phyloP scores from a whole-genome alignment of 2,113 vertebrate genomes.

The Puffinus mauretanicus region DNA sequence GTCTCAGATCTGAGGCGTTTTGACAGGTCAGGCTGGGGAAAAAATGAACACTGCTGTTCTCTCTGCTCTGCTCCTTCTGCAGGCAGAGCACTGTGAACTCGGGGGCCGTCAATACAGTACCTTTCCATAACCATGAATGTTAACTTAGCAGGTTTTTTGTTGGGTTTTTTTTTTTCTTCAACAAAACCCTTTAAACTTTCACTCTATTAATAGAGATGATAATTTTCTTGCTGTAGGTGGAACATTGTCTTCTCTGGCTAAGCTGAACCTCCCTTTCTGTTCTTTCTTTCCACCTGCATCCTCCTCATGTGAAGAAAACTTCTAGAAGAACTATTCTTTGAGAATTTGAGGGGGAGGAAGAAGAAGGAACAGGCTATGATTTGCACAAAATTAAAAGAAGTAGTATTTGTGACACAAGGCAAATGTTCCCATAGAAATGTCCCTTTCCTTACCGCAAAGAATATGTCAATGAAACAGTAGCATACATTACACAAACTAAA shows the following conservation, averaged over 20 bases:
- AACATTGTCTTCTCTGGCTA: background rate
- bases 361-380: background rate
- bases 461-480: background rate
- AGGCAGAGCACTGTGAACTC: background rate
- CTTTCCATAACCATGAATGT: background rate
- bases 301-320: background rate
- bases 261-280: background rate
- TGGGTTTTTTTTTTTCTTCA: background rate
- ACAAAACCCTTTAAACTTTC: background rate
- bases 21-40: background rate
- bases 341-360: conserved; percentile 19
- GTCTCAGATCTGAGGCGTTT: background rate
- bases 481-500: background rate
- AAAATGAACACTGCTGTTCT: rapidly evolving
- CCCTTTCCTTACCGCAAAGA: background rate
- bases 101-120: background rate
- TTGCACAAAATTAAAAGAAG: conserved; percentile 15
- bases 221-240: background rate
- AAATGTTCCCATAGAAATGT: background rate
- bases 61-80: background rate
- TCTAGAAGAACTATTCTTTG: background rate
- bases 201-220: background rate
- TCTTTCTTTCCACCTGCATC: background rate
- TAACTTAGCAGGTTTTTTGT: background rate
- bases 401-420: background rate